Base-by-base conservation (phyloP, 2,797 vertebrate genomes). In the Neomorphus geoffroyi region DNA sequence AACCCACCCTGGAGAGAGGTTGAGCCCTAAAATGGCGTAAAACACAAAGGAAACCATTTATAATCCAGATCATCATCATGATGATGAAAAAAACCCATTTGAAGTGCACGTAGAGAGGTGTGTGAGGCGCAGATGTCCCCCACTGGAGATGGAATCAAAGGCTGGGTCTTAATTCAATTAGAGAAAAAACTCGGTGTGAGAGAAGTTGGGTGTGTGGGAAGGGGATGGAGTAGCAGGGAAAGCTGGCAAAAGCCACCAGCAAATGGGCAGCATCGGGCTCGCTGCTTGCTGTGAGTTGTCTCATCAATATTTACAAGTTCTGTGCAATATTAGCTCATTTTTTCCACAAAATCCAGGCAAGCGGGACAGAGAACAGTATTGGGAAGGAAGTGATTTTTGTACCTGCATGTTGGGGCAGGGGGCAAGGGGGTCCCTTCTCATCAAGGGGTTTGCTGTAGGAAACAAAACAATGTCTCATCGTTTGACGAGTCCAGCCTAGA, bases 271-370 rank as follows among this genome's bases (percentile, higher is more conserved):
- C 48, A 54, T 50, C 74, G 43, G 73, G 33, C 94, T 73, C 92
- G 67, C 66, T 87, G 24, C 83, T 81, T 90, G n/a, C 78, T 94
- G 89, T 7, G 11, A 94, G 46, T 80, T 90, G 58, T 53, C 28
- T 26, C 69, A 93, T 82, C 67, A 80, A 39, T 90, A 80, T 96
- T 94, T 86, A 48, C 82, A 60, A 86, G 70, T 81, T 91, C 67
- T 23, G 39, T 79, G 70, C 5, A 58, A 88, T 86, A 46, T 86
- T 86, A 83, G 75, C 62, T 43, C 39, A 14, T 41, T 41, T 6
- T 80, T 93, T 91, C 88, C 93, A 10, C 35, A 86, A 91, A 75
- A 39, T 9, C 9, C 30, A 78, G 72, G 64, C 65, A 51, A 90
- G 67, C 54, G 83, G 90, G 84, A 86, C 54, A 11, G 15, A 60